Conservation (phyloP, 2,888 invertebrate species). For the Apotomis betuletana region DNA sequence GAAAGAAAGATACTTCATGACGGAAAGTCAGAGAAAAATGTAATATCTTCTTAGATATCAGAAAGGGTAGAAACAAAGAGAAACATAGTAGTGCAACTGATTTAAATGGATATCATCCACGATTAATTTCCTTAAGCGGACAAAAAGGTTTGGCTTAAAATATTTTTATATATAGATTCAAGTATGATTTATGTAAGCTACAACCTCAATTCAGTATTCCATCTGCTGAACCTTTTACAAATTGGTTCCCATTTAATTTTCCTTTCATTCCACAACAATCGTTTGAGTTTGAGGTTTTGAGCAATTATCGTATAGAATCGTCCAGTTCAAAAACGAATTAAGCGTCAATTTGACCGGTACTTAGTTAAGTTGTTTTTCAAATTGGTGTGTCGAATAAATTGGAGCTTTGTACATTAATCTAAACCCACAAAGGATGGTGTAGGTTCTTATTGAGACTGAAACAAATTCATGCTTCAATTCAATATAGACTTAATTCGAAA, state of each 20-base stretch:
- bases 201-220: neutral
- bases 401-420: constrained; percentile 7
- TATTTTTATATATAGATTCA: too few species aligned
- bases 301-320: constrained; percentile 12
- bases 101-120: too few species aligned
- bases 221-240: neutral
- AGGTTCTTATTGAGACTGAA: constrained; percentile 17
- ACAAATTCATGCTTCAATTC: constrained; percentile 14
- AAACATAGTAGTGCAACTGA: too few species aligned
- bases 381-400: neutral
- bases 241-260: neutral
- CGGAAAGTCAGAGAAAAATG: too few species aligned
- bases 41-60: too few species aligned
- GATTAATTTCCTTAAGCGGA: too few species aligned
- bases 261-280: neutral
- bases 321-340: neutral
- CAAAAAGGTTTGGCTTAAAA: too few species aligned
- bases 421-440: constrained; percentile 19
- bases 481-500: neutral
- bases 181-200: too few species aligned
- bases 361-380: neutral
- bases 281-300: neutral
- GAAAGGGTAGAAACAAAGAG: too few species aligned
- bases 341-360: neutral
- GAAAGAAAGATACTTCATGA: too few species aligned